Percentiles rank a stretch among this genome's conserved stretches.
These are phyloP conservation scores for Garrulus glandarius DNA, from an alignment of 2,797 vertebrate genomes.

Conservation along the genomic window DNA sequence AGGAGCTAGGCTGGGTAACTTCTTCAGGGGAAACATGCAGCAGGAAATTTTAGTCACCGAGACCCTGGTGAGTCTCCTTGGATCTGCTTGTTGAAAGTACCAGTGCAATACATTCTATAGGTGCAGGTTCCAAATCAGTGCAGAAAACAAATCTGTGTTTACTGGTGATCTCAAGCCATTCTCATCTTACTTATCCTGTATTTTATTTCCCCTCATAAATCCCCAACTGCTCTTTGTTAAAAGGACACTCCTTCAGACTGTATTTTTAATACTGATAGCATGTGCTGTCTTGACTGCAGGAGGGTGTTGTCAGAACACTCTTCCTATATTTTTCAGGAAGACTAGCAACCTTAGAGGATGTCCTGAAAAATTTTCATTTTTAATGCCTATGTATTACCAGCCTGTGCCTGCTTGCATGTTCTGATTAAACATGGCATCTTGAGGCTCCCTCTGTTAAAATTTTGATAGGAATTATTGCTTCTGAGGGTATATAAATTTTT, in stretches of 20 bases:
- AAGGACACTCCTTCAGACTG: not conserved
- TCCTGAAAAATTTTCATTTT: not conserved
- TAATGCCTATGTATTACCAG: not conserved
- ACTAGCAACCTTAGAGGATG: not conserved
- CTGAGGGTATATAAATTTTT: not conserved
- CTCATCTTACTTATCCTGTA: not conserved
- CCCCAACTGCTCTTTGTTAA: not conserved
- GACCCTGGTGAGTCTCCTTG: not conserved
- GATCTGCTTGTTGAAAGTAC: not conserved
- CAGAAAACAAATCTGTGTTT: not conserved
- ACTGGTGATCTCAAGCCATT: not conserved
- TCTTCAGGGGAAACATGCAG: not conserved
- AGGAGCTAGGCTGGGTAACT: not conserved
- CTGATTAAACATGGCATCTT: not conserved
- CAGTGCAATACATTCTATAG: not conserved
- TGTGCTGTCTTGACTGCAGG: not conserved
- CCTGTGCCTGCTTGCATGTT: not conserved
- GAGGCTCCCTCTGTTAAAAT: not conserved
- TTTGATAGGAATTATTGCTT: not conserved
- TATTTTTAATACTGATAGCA: not conserved
- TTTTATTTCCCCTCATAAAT: not conserved
- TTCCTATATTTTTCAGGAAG: not conserved
- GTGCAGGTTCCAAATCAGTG: not conserved
- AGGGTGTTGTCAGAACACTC: not conserved
- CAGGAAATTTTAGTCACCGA: not conserved